These are phyloP conservation scores for Notocelia uddmanniana DNA, from an alignment of 2,888 invertebrate species.

Conservation along the genomic window DNA sequence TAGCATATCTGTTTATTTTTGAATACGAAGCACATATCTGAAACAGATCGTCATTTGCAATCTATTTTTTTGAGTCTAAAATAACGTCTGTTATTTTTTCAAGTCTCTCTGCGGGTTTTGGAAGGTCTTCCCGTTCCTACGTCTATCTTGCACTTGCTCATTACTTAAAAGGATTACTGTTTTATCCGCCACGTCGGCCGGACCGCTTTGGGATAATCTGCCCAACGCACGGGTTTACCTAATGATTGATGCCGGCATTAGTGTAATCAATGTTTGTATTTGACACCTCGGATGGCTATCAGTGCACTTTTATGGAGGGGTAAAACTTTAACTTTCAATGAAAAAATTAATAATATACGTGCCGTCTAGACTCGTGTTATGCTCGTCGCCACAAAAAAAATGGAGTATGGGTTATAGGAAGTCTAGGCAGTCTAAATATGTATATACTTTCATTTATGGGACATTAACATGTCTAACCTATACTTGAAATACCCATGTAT, in stretches of 20 bases:
- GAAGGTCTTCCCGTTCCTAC: slow-evolving; percentile 52
- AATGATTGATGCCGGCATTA: slow-evolving; percentile 76
- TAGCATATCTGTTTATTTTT: too few species aligned
- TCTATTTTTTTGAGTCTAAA: too few species aligned
- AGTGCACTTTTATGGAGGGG: slow-evolving; percentile 33
- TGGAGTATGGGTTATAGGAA: too few species aligned
- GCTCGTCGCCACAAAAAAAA: too few species aligned
- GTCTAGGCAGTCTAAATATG: too few species aligned
- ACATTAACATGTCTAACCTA: too few species aligned
- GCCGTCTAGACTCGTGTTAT: not conserved
- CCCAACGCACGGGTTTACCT: slow-evolving; percentile 59
- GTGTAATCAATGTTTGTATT: slow-evolving; percentile 61
- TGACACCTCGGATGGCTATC: slow-evolving; percentile 49
- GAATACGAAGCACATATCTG: too few species aligned
- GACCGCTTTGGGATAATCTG: slow-evolving; percentile 68
- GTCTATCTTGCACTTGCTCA: slow-evolving; percentile 71
- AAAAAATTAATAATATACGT: not conserved
- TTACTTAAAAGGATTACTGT: slow-evolving; percentile 85
- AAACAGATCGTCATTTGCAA: too few species aligned
- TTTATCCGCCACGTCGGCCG: slow-evolving; percentile 71
- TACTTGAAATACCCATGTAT: too few species aligned
- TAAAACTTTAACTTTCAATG: not conserved
- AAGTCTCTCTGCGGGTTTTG: too few species aligned
- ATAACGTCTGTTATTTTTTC: too few species aligned
- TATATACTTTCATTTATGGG: too few species aligned